Evolutionary conservation across 1,140 invertebrate species (phyloP).

Genomic region (Choristoneura fumiferana): DNA sequence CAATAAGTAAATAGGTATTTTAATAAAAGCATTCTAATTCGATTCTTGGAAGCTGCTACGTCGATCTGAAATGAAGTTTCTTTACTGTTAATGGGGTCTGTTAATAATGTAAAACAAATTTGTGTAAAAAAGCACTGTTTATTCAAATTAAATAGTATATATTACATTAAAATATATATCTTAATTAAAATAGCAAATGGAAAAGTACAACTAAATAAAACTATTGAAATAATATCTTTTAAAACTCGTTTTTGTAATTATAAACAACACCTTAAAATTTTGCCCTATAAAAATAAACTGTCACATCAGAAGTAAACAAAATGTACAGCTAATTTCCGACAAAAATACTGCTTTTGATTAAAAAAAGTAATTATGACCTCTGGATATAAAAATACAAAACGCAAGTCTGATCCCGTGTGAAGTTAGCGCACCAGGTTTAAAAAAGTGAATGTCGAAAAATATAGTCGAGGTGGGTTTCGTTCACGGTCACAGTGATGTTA

Average conservation of each 20-base stretch:
- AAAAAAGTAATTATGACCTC: slow-evolving; percentile 35
- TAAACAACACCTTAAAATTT: slow-evolving; percentile 62
- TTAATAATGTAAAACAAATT: too few relatives aligned
- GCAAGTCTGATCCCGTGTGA: slow-evolving; percentile 58
- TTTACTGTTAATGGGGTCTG: too few relatives aligned
- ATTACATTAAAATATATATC: slow-evolving; percentile 77
- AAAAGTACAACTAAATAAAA: slow-evolving; percentile 72
- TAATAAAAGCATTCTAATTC: too few relatives aligned
- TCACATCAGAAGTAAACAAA: slow-evolving; percentile 44
- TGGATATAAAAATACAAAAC: slow-evolving; percentile 77
- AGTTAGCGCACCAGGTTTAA: slow-evolving; percentile 57
- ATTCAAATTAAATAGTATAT: slow-evolving; percentile 79
- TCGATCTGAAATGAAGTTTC: too few relatives aligned
- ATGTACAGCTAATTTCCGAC: slow-evolving; percentile 40
- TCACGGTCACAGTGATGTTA: slow-evolving; percentile 29
- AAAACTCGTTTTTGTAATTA: slow-evolving; percentile 49
- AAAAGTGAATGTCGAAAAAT: slow-evolving; percentile 69
- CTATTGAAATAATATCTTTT: slow-evolving; percentile 72
- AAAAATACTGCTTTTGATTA: slow-evolving; percentile 43
- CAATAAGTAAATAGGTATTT: too few relatives aligned
- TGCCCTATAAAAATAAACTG: slow-evolving; percentile 49
- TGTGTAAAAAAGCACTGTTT: slow-evolving; percentile 73
- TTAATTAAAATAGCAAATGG: slow-evolving; percentile 75
- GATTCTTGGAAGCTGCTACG: too few relatives aligned
- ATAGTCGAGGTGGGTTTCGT: slow-evolving; percentile 55